phyloP scores from a whole-genome alignment of 2,113 vertebrate genomes.

The Eidolon helvum region DNA sequence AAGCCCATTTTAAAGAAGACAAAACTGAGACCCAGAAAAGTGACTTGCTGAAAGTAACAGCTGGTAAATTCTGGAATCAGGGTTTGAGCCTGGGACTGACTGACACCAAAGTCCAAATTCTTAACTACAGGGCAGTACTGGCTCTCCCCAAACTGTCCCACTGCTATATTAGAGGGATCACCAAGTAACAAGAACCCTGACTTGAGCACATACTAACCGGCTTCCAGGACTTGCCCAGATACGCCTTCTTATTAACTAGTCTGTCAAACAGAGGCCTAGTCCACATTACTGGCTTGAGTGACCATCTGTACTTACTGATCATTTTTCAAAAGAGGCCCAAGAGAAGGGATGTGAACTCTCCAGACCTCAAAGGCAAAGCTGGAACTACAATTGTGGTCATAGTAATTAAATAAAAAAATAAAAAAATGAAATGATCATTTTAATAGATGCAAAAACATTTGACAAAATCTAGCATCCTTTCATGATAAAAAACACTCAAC shows the following conservation, averaged over 20 bases:
- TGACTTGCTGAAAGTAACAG: neutral
- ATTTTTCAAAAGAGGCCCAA: neutral
- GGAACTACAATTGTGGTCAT: neutral
- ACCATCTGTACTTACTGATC: neutral
- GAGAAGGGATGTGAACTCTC: neutral
- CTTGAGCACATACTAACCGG: neutral
- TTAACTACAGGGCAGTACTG: neutral
- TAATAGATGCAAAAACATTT: too few relatives aligned
- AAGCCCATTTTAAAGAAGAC: slow-evolving; percentile 8
- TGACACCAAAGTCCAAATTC: neutral
- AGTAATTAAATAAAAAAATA: too few relatives aligned
- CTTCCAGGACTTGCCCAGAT: neutral
- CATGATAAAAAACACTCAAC: too few relatives aligned
- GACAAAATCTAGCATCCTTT: too few relatives aligned
- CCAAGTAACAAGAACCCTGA: neutral
- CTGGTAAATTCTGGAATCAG: neutral
- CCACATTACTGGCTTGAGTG: neutral
- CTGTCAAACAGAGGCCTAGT: neutral
- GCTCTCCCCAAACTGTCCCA: neutral
- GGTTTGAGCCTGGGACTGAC: neutral
- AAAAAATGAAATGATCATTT: too few relatives aligned
- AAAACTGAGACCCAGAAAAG: slow-evolving; percentile 14
- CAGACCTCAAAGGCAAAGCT: neutral
- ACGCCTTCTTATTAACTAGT: neutral
- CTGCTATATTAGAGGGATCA: neutral